Evolutionary conservation across 2,888 invertebrate genomes (phyloP).

Genomic region (Frankliniella intonsa): DNA sequence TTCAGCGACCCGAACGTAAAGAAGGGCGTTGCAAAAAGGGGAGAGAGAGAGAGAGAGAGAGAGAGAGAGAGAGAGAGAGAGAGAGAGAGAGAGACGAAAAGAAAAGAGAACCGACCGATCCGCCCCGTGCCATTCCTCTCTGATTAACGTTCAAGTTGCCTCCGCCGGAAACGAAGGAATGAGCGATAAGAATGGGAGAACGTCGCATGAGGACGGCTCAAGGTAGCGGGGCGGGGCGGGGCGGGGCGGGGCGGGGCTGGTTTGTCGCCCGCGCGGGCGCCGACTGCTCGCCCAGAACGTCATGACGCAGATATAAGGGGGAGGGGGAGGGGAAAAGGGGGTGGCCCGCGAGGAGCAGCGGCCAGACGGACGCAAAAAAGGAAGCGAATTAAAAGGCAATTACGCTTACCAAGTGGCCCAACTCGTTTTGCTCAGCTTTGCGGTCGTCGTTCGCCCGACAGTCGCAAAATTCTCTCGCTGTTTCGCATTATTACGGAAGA

Average conservation of each 20-base stretch:
- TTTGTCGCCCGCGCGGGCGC: background rate
- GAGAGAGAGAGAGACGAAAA: too few relatives aligned
- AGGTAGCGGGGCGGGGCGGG: background rate
- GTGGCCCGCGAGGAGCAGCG: background rate
- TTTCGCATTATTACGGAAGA: too few relatives aligned
- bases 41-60: slow-evolving; percentile 32
- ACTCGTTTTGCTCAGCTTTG: background rate
- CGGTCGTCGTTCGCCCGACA: background rate
- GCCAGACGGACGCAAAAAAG: background rate
- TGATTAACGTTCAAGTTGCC: too few relatives aligned
- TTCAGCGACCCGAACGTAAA: background rate
- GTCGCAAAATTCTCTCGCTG: too few relatives aligned
- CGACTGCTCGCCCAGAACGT: background rate
- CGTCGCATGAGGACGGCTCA: background rate
- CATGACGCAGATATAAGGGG: background rate
- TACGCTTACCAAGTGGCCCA: background rate
- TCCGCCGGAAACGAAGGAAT: too few relatives aligned
- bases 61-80: background rate
- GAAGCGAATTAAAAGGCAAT: slow-evolving; percentile 15
- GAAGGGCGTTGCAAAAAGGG: slow-evolving; percentile 28
- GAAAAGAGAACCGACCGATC: too few relatives aligned
- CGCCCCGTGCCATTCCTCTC: too few relatives aligned
- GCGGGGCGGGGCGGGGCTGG: background rate
- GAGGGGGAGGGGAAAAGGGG: background rate
- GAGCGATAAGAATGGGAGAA: too few relatives aligned